Evolutionary conservation across 2,113 vertebrate species (phyloP).

Genomic region (Empidonax alnorum): DNA sequence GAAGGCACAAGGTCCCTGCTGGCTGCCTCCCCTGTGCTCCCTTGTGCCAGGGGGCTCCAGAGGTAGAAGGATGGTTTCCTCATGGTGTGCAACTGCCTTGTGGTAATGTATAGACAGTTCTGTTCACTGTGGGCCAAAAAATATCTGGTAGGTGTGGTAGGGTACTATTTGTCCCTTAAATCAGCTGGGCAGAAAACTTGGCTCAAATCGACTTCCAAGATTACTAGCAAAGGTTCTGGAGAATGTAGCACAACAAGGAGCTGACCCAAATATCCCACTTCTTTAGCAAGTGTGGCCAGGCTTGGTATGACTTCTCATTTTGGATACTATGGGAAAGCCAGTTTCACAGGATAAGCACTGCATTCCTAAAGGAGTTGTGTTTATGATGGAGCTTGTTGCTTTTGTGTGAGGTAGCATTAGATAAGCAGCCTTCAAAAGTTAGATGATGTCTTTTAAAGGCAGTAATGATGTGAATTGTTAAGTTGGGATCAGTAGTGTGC

Average conservation of each 20-base stretch:
- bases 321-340: background rate
- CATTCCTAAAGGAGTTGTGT: background rate
- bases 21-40: background rate
- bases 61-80: background rate
- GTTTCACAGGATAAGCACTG: background rate
- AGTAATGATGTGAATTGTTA: conserved; percentile 6
- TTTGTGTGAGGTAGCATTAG: background rate
- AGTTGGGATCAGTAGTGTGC: conserved; percentile 1
- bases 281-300: background rate
- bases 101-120: background rate
- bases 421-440: conserved; percentile 6
- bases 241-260: background rate
- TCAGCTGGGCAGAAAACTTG: background rate
- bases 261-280: background rate
- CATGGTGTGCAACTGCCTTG: accelerated
- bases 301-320: background rate
- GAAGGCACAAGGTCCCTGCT: background rate
- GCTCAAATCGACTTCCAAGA: background rate
- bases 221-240: background rate
- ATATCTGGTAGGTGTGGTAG: background rate
- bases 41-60: background rate
- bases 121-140: background rate
- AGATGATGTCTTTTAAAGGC: background rate
- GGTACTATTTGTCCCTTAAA: background rate
- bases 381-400: background rate